Evolutionary conservation across 2,888 invertebrate genomes (phyloP).

Genomic region (Ecliptopera silaceata): DNA sequence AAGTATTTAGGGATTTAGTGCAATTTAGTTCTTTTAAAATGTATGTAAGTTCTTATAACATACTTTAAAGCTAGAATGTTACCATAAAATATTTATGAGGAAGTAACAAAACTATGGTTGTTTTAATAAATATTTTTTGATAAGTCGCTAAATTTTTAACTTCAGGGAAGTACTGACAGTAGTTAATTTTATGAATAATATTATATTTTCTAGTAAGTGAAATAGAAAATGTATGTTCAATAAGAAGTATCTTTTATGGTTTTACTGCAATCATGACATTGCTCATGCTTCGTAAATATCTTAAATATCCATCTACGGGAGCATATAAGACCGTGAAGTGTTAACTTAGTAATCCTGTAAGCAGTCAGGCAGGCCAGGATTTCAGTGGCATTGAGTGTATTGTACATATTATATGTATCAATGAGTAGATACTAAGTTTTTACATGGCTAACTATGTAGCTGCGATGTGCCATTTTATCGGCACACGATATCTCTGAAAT

Average conservation of each 20-base stretch:
- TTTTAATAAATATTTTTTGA: background rate
- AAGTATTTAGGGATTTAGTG: conserved; percentile 39
- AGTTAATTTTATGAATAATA: too few species aligned
- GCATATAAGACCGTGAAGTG: too few species aligned
- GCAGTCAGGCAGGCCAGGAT: conserved; percentile 26
- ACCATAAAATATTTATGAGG: conserved; percentile 10
- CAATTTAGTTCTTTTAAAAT: conserved; percentile 38
- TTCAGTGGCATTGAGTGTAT: conserved; percentile 44
- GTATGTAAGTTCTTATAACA: background rate
- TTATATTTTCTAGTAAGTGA: too few species aligned
- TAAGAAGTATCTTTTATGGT: background rate
- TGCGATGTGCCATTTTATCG: conserved; percentile 68
- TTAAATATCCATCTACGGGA: too few species aligned
- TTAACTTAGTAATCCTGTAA: conserved; percentile 12
- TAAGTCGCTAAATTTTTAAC: too few species aligned
- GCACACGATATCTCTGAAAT: conserved; percentile 65
- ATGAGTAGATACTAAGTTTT: conserved; percentile 56
- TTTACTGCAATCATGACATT: background rate
- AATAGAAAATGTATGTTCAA: too few species aligned
- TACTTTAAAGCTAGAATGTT: conserved; percentile 5
- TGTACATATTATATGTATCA: conserved; percentile 49
- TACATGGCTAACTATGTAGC: conserved; percentile 61
- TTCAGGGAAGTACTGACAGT: too few species aligned
- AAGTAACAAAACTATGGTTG: background rate
- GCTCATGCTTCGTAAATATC: background rate